Conservation (phyloP, 1,140 invertebrate species). For the Chelonus insularis region DNA sequence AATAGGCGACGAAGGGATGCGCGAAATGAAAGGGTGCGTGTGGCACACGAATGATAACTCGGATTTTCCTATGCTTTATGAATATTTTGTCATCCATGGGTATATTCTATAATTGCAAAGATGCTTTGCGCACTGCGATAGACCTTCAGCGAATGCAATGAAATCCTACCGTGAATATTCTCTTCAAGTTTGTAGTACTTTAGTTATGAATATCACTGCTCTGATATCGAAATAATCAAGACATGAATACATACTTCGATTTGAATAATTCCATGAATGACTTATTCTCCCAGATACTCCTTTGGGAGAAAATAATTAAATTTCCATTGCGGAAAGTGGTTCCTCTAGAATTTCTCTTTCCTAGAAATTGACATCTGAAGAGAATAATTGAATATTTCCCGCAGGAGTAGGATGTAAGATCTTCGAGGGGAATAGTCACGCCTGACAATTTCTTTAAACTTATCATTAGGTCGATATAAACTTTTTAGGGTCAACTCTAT, state of each 20-base stretch:
- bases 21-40: conserved; percentile 15
- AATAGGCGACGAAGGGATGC: background rate
- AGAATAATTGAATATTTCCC: conserved; percentile 49
- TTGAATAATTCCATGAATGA: conserved; percentile 40
- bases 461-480: background rate
- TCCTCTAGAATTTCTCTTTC: conserved; percentile 36
- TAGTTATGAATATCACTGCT: background rate
- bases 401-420: conserved; percentile 32
- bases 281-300: conserved; percentile 30
- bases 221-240: conserved; percentile 33
- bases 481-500: background rate
- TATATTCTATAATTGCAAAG: background rate
- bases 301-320: conserved; percentile 43
- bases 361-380: conserved; percentile 46
- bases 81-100: background rate
- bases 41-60: conserved; percentile 17
- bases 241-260: conserved; percentile 44
- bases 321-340: conserved; percentile 40
- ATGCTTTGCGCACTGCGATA: too few relatives aligned
- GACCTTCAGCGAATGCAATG: too few relatives aligned
- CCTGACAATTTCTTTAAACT: background rate
- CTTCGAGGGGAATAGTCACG: conserved; percentile 10
- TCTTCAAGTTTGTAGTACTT: background rate
- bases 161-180: background rate
- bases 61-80: background rate